A percentile compares a stretch with the other conserved stretches of the same genome.
These are phyloP conservation scores for Erithacus rubecula DNA, from an alignment of 2,797 vertebrate genomes.

Conservation along the genomic window DNA sequence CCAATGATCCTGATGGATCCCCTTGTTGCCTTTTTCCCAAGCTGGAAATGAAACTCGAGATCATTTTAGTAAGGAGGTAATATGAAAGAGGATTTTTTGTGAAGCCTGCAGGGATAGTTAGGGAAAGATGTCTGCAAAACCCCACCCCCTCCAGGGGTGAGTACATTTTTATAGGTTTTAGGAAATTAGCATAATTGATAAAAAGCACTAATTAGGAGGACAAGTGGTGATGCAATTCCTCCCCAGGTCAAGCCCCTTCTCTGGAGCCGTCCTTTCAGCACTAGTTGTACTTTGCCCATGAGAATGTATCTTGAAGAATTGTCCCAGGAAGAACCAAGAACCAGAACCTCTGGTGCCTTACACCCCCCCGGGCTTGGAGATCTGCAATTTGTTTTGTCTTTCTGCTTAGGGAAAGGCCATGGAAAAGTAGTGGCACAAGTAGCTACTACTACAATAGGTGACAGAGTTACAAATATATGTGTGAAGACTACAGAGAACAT, in stretches of 20 bases:
- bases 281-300: background rate
- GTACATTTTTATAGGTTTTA: background rate
- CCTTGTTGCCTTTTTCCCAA: background rate
- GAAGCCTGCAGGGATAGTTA: background rate
- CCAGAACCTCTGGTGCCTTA: background rate
- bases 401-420: background rate
- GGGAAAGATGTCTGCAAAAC: background rate
- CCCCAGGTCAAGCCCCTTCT: background rate
- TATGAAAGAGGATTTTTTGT: background rate
- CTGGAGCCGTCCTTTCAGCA: background rate
- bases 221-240: background rate
- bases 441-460: background rate
- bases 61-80: background rate
- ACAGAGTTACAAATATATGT: too few species aligned
- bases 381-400: background rate
- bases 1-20: background rate
- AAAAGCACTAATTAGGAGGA: background rate
- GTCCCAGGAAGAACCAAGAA: background rate
- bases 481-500: background rate
- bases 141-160: background rate
- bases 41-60: background rate
- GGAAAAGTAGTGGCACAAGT: background rate
- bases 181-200: background rate
- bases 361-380: rapidly evolving
- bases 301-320: background rate